A percentile compares a stretch with the other conserved stretches of the same genome.
Evolutionary conservation across 1,140 invertebrate species (phyloP).

Genomic region (Drosophila repletoides): DNA sequence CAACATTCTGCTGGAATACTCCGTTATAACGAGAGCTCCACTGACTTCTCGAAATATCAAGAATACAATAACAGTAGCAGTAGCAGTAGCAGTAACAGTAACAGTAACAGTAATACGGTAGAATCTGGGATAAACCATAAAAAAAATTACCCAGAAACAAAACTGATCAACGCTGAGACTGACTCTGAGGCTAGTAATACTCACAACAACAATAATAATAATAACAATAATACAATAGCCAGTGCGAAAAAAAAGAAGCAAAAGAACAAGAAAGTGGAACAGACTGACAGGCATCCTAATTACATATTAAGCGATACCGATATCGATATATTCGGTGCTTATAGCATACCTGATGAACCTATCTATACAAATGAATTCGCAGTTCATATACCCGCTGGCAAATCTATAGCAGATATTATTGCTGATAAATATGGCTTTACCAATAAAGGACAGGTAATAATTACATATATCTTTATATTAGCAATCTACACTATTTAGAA

Average conservation of each 20-base stretch:
- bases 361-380: conserved; percentile 87
- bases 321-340: conserved; percentile 71
- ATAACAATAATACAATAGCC: conserved; percentile 5
- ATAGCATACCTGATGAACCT: conserved; percentile 69
- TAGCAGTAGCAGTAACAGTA: background rate
- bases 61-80: background rate
- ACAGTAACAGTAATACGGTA: background rate
- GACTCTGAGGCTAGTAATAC: conserved; percentile 46
- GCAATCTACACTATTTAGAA: no score
- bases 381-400: conserved; percentile 85
- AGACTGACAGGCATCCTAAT: conserved; percentile 22
- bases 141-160: conserved; percentile 16
- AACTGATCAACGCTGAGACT: conserved; percentile 37
- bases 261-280: conserved; percentile 14
- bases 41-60: conserved; percentile 33
- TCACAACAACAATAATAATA: conserved; percentile 27
- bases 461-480: background rate
- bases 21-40: conserved; percentile 19
- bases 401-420: conserved; percentile 83
- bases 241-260: conserved; percentile 5
- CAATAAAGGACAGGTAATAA: conserved; percentile 86
- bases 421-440: conserved; percentile 86
- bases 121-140: no score
- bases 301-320: conserved; percentile 25
- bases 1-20: conserved; percentile 43